Percentiles rank a stretch among this genome's conserved stretches.
phyloP scores from a whole-genome alignment of 2,888 invertebrate species.

The Azorinus chamasolen region DNA sequence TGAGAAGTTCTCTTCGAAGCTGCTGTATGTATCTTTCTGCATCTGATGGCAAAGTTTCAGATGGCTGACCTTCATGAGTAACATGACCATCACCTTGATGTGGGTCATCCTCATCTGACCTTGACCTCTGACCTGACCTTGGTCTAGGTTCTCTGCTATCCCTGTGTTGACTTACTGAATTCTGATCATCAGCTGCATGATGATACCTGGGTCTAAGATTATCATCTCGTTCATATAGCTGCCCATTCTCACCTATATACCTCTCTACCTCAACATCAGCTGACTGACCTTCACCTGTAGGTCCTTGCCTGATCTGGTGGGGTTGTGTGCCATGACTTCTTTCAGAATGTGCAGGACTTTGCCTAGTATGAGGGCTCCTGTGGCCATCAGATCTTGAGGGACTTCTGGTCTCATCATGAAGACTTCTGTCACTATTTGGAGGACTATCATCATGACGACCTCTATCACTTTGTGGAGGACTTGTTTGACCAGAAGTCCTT shows the following conservation, averaged over 20 bases:
- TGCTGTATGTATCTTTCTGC: conserved; percentile 75
- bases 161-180: no score
- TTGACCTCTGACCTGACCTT: neutral
- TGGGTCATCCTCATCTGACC: conserved; percentile 17
- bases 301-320: neutral
- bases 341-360: no score
- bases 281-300: neutral
- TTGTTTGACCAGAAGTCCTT: neutral
- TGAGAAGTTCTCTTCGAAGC: conserved; percentile 70
- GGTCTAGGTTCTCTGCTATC: no score
- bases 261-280: conserved; percentile 10
- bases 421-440: no score
- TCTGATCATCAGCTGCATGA: conserved; percentile 13
- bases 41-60: conserved; percentile 58
- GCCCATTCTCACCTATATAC: conserved; percentile 31
- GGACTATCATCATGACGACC: no score
- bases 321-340: no score
- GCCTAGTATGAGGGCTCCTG: no score
- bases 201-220: conserved; percentile 48
- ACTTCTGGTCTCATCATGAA: no score
- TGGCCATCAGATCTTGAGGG: no score
- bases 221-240: conserved; percentile 45
- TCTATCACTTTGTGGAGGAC: conserved; percentile 3
- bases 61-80: conserved; percentile 10
- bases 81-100: conserved; percentile 20